A percentile compares a stretch with the other conserved stretches of the same genome.
These are phyloP conservation scores for Ricordea florida DNA, from an alignment of 92 coral and sea anemone species.

Conservation along the genomic window DNA sequence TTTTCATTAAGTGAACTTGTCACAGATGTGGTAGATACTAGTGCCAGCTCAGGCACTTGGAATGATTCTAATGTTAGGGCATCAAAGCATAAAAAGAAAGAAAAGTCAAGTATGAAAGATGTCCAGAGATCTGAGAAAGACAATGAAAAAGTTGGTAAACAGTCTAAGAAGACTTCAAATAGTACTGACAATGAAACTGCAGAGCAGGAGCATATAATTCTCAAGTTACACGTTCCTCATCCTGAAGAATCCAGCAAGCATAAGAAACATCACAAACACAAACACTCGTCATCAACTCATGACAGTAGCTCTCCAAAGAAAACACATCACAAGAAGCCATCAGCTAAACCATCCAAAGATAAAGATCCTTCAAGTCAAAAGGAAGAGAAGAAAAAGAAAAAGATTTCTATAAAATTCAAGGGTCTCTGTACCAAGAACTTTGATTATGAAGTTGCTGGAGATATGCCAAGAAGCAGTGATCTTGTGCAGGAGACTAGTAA, in stretches of 20 bases:
- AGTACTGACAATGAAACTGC: constrained; percentile 56
- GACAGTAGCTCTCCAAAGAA: constrained; percentile 28
- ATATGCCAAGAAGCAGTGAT: not conserved
- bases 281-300: too few relatives aligned
- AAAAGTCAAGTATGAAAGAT: not conserved
- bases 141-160: constrained; percentile 39
- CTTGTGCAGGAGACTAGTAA: not conserved
- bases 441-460: constrained; percentile 44
- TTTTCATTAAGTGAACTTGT: constrained; percentile 1
- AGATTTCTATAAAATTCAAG: constrained; percentile 79
- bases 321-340: constrained; percentile 54
- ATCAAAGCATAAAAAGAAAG: not conserved
- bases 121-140: not conserved
- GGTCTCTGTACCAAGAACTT: constrained; percentile 56
- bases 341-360: constrained; percentile 13
- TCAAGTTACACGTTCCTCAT: constrained; percentile 86
- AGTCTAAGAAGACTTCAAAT: constrained; percentile 65
- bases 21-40: not conserved
- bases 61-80: not conserved
- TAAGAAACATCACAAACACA: constrained; percentile 35
- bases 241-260: constrained; percentile 45
- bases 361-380: not conserved
- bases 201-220: constrained; percentile 84
- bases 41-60: not conserved
- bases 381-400: constrained; percentile 40